phyloP scores from a whole-genome alignment of 1,140 invertebrate genomes.

The Alviniconcha marisindica region DNA sequence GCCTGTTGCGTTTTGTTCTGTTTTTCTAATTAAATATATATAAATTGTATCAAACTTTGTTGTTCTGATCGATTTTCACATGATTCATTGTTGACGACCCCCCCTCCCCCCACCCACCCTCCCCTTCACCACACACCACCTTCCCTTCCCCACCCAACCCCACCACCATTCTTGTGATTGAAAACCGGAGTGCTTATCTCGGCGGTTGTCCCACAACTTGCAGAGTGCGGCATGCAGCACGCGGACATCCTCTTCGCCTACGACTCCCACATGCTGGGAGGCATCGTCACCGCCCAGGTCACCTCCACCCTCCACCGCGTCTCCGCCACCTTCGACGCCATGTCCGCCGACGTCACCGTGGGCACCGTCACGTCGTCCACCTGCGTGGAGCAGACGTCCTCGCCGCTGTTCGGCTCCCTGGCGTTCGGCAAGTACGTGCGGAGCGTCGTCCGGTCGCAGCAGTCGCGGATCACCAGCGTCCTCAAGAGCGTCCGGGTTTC shows the following conservation, averaged over 20 bases:
- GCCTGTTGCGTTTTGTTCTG: too few relatives aligned
- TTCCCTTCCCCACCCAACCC: too few relatives aligned
- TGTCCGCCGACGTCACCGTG: slow-evolving; percentile 11
- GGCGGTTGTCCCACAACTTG: too few relatives aligned
- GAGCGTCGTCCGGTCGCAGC: neutral
- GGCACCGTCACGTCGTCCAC: slow-evolving; percentile 17
- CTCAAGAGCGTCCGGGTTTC: neutral
- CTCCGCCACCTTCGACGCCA: neutral
- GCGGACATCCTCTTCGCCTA: slow-evolving; percentile 34
- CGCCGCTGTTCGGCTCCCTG: neutral
- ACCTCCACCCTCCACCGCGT: slow-evolving; percentile 29
- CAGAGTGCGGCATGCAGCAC: slow-evolving; percentile 19
- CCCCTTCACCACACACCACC: neutral
- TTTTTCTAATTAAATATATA: too few relatives aligned
- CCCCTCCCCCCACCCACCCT: too few relatives aligned
- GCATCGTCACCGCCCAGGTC: slow-evolving; percentile 18
- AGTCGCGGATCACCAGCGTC: slow-evolving; percentile 8
- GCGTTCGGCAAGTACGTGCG: slow-evolving; percentile 16
- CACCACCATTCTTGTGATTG: too few relatives aligned
- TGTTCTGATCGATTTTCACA: too few relatives aligned
- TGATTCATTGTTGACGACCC: neutral
- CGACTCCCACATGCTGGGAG: slow-evolving; percentile 29
- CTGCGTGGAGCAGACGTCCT: neutral
- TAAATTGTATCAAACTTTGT: too few relatives aligned
- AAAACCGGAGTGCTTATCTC: too few relatives aligned